Conservation (phyloP, 1,140 invertebrate genomes). For the Ceratoteleas bidentatus region DNA sequence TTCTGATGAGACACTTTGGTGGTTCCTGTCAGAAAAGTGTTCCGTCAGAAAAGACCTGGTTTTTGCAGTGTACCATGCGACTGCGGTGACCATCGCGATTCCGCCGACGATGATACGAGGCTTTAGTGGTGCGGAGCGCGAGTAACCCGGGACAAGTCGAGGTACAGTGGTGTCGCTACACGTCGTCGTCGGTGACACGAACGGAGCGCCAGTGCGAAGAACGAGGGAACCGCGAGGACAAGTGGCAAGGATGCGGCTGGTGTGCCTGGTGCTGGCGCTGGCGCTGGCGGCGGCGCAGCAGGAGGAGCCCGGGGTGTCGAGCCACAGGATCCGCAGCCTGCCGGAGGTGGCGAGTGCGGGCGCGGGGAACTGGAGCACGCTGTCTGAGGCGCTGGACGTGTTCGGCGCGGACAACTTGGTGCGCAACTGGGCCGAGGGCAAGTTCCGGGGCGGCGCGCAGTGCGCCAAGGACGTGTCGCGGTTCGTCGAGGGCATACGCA, state of each 20-base stretch:
- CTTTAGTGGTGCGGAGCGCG: no score
- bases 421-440: conserved; percentile 75
- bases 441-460: conserved; percentile 69
- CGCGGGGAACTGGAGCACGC: conserved; percentile 71
- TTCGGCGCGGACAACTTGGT: conserved; percentile 79
- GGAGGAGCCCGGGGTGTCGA: conserved; percentile 36
- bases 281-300: conserved; percentile 17
- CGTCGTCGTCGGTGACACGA: not conserved
- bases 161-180: not conserved
- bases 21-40: no score
- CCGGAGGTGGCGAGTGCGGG: conserved; percentile 46
- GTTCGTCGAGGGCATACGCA: conserved; percentile 84
- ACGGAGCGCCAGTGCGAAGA: conserved; percentile 6
- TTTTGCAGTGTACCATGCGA: no score
- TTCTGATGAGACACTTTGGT: no score
- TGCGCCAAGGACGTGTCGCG: conserved; percentile 84
- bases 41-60: no score
- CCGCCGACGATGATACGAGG: no score
- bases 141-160: no score
- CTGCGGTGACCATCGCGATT: no score
- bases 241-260: conserved; percentile 3
- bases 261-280: conserved; percentile 1
- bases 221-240: not conserved
- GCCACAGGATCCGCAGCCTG: conserved; percentile 65
- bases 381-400: conserved; percentile 79